Base-by-base conservation (phyloP, 2,888 invertebrate species). In the Dione vanillae region DNA sequence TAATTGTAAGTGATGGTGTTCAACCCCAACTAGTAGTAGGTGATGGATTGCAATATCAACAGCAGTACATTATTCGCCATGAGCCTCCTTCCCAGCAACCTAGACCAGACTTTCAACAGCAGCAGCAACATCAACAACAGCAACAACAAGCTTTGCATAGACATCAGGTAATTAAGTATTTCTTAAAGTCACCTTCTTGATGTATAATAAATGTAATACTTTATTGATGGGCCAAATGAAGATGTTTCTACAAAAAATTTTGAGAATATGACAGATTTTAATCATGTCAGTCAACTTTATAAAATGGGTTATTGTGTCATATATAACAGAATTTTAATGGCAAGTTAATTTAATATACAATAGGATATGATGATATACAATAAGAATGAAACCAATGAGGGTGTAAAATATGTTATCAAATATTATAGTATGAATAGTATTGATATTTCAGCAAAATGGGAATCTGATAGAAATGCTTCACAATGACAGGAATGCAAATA, bases 1-100 rank as follows among this genome's bases (percentile, higher is more conserved):
- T 94, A 80, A 91, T 94, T 85, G 92, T 94, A 79, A 94, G 93
- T 81, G 92, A 93, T 75, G 86, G 87, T 73, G 91, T 90, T 16
- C 93, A 90, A 80, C 81, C 80, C 9, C 91, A 92, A 73, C 80
- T 93, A 74, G 91, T 92, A 75, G 91, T 92, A 54, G 88, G 91
- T 62, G 93, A 91, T 83, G 89, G 91, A 20, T 82, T 93, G 75
- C 93, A 90, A 74, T 93, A 93, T 78, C 92, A 90, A 76, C 92
- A 88, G 71, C 93, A 93, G 76, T 94, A 93, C 75, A 91, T 93
- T 65, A 92, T 93, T 64, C 88, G 92, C 11, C 92, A 92, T 85
- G 93, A 93, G 72, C 85, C 89, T 5, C 85, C 88, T 47, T 79
- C 83, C 1, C 85, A 85, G 20, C 84, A 87, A 61, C 83, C 87